A percentile compares a stretch with the other conserved stretches of the same genome.
These are phyloP conservation scores for Pachypanchax playfairii DNA, from an alignment of 2,113 vertebrate species.

Conservation along the genomic window DNA sequence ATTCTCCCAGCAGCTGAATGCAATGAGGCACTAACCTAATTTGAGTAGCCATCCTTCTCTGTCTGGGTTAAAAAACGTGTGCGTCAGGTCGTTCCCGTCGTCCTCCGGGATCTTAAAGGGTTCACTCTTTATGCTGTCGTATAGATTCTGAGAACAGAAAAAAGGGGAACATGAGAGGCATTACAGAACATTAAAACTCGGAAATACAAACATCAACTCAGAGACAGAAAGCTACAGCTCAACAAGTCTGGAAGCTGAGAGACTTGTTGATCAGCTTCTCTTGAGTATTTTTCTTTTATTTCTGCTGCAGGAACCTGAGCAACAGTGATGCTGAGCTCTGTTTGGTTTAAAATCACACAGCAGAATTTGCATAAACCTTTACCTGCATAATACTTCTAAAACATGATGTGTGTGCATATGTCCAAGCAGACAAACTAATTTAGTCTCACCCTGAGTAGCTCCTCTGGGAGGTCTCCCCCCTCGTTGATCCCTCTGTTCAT, in stretches of 20 bases:
- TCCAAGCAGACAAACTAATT: constrained; percentile 31
- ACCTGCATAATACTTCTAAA: background rate
- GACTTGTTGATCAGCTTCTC: too few species aligned
- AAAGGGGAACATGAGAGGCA: background rate
- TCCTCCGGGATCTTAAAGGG: constrained; percentile 99
- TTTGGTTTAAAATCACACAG: too few species aligned
- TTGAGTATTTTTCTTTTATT: too few species aligned
- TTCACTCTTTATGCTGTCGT: constrained; percentile 99
- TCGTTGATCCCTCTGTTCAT: constrained; percentile 99
- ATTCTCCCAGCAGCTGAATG: constrained; percentile 20
- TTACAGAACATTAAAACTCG: background rate
- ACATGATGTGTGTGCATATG: background rate
- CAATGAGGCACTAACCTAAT: constrained; percentile 85
- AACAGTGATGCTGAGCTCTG: too few species aligned
- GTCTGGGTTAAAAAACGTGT: constrained; percentile 99
- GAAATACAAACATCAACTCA: constrained; percentile 25
- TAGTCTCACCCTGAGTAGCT: constrained; percentile 88
- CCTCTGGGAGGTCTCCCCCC: constrained; percentile 96
- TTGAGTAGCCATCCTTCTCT: constrained; percentile 98
- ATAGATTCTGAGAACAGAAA: constrained; percentile 87
- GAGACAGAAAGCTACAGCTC: background rate
- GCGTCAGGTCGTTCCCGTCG: constrained; percentile 96
- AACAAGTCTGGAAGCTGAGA: too few species aligned
- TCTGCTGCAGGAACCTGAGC: too few species aligned
- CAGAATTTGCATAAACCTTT: background rate